Evolutionary conservation across 1,140 invertebrate genomes (phyloP).

Genomic region (Diorhabda carinulata): DNA sequence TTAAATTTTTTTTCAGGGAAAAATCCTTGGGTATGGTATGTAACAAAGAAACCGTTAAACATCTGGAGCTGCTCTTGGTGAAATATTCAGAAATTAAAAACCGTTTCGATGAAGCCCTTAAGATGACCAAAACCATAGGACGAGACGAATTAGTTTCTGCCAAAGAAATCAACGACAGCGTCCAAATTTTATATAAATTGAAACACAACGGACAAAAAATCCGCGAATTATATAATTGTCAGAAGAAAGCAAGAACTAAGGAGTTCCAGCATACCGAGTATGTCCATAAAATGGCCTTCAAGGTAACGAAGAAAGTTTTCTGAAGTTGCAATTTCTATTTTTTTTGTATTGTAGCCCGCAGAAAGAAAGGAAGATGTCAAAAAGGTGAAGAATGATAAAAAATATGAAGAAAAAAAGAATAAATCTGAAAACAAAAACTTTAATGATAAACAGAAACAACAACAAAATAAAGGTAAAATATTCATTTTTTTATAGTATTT

Average conservation of each 20-base stretch:
- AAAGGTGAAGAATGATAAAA: not conserved
- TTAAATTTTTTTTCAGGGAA: conserved; percentile 30
- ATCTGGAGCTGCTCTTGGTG: conserved; percentile 28
- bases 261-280: conserved; percentile 33
- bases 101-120: conserved; percentile 29
- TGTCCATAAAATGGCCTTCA: conserved; percentile 22
- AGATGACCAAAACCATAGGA: conserved; percentile 15
- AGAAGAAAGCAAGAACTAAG: conserved; percentile 26
- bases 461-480: no score
- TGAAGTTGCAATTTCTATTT: not conserved
- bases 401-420: not conserved
- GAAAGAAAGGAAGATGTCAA: conserved; percentile 5
- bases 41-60: conserved; percentile 24
- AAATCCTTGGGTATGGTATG: conserved; percentile 25
- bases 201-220: conserved; percentile 37
- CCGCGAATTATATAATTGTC: conserved; percentile 30
- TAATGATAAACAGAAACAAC: not conserved
- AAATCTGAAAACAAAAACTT: not conserved
- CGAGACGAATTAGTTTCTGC: conserved; percentile 21
- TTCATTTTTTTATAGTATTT: no score
- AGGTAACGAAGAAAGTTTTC: not conserved
- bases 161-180: conserved; percentile 22
- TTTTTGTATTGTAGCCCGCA: not conserved
- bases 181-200: conserved; percentile 32
- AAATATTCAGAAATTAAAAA: conserved; percentile 36